phyloP scores from a whole-genome alignment of 1,140 invertebrate species.

The Phortica variegata region DNA sequence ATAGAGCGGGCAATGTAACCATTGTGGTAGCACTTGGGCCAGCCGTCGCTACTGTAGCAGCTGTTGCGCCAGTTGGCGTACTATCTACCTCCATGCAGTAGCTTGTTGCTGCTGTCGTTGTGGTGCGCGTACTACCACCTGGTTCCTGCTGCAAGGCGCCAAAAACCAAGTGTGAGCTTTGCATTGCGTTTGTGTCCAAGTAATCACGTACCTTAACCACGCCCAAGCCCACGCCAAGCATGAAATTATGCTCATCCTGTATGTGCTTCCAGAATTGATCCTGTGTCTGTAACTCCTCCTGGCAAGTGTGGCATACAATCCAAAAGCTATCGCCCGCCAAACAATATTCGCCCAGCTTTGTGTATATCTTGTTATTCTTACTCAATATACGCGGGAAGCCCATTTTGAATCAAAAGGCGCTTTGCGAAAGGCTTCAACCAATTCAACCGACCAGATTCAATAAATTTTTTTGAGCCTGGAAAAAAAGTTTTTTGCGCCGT shows the following conservation, averaged over 20 bases:
- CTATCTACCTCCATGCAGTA: slow-evolving; percentile 30
- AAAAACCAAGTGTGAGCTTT: slow-evolving; percentile 9
- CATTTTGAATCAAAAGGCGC: no score
- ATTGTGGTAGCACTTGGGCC: slow-evolving; percentile 23
- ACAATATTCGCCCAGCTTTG: slow-evolving; percentile 51
- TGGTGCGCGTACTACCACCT: no score
- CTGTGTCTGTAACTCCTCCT: slow-evolving; percentile 51
- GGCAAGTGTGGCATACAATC: slow-evolving; percentile 52
- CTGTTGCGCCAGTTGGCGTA: slow-evolving; percentile 15
- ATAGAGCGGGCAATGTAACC: slow-evolving; percentile 33
- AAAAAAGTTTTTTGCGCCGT: no score
- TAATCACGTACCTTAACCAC: slow-evolving; percentile 24
- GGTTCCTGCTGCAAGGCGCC: slow-evolving; percentile 34
- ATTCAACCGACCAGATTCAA: no score
- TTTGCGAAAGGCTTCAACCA: no score
- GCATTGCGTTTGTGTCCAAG: background rate
- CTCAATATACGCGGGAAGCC: slow-evolving; percentile 55
- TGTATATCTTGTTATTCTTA: slow-evolving; percentile 54
- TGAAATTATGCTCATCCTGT: slow-evolving; percentile 52
- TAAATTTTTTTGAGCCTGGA: no score
- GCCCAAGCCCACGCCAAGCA: slow-evolving; percentile 30
- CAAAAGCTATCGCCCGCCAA: slow-evolving; percentile 49
- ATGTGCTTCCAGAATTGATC: slow-evolving; percentile 54
- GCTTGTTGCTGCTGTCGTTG: no score
- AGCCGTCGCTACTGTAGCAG: slow-evolving; percentile 4